A percentile compares a stretch with the other conserved stretches of the same genome.
Evolutionary conservation across 2,113 vertebrate genomes (phyloP).

Genomic region (Morone chrysops): DNA sequence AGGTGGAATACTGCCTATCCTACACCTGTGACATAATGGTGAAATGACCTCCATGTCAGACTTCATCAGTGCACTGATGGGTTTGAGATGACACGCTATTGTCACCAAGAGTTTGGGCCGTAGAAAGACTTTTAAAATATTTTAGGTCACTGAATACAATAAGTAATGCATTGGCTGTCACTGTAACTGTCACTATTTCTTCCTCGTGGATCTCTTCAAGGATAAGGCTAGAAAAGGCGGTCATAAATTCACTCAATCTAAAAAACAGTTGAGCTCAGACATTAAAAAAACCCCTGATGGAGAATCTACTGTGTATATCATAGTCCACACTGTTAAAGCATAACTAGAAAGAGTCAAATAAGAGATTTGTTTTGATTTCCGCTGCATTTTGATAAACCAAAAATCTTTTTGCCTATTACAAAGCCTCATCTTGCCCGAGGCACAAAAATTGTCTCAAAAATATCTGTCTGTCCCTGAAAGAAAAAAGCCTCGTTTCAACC

Average conservation of each 20-base stretch:
- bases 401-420: background rate
- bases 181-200: background rate
- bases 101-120: no score
- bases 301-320: background rate
- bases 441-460: conserved; percentile 15
- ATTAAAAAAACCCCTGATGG: background rate
- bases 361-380: conserved; percentile 26
- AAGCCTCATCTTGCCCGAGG: conserved; percentile 31
- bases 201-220: background rate
- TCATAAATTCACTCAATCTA: background rate
- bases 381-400: conserved; percentile 22
- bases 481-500: conserved; percentile 12
- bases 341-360: conserved; percentile 3
- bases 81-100: no score
- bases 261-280: conserved; percentile 5
- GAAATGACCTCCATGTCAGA: conserved; percentile 6
- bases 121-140: no score
- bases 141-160: background rate
- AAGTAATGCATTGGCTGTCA: background rate
- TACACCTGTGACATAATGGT: background rate
- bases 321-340: background rate
- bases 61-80: conserved; percentile 1
- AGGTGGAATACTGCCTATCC: no score
- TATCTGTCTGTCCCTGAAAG: conserved; percentile 17
- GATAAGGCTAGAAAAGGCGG: background rate